phyloP scores from a whole-genome alignment of 30 jellyfish, hydroid and myxozoan species.

The Morbakka virulenta region DNA sequence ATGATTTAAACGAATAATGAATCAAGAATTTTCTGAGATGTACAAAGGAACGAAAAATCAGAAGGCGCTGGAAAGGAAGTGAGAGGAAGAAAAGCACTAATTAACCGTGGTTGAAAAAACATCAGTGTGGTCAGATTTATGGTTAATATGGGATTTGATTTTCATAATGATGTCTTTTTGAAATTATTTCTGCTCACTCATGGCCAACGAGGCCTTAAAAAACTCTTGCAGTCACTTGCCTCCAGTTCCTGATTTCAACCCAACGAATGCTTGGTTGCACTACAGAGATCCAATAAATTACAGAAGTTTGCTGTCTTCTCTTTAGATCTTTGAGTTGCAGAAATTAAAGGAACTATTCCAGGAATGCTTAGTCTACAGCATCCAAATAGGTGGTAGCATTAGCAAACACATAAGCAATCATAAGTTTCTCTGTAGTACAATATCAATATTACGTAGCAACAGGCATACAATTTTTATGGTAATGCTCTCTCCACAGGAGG shows the following conservation, averaged over 20 bases:
- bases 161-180: too few species aligned
- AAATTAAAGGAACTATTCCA: background rate
- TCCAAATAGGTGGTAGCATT: conserved; percentile 14
- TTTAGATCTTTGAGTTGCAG: conserved; percentile 33
- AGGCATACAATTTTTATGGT: background rate
- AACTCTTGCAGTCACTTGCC: conserved; percentile 30
- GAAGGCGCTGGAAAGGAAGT: too few species aligned
- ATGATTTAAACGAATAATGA: too few species aligned
- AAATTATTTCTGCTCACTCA: conserved; percentile 1
- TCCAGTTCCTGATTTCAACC: conserved; percentile 25
- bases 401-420: conserved; percentile 21
- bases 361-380: conserved; percentile 11
- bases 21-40: too few species aligned
- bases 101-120: too few species aligned
- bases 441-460: conserved; percentile 5
- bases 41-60: too few species aligned
- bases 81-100: too few species aligned
- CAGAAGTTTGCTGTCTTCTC: conserved; percentile 30
- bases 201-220: conserved; percentile 39
- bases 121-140: too few species aligned
- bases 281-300: conserved; percentile 39
- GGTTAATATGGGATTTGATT: too few species aligned
- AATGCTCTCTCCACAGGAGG: conserved; percentile 20
- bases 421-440: conserved; percentile 5
- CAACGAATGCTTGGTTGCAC: conserved; percentile 41